Evolutionary conservation across 2,888 invertebrate genomes (phyloP), one percentile per base, ranked within the genome.

Genomic region (Asteroscopus sphinx): DNA sequence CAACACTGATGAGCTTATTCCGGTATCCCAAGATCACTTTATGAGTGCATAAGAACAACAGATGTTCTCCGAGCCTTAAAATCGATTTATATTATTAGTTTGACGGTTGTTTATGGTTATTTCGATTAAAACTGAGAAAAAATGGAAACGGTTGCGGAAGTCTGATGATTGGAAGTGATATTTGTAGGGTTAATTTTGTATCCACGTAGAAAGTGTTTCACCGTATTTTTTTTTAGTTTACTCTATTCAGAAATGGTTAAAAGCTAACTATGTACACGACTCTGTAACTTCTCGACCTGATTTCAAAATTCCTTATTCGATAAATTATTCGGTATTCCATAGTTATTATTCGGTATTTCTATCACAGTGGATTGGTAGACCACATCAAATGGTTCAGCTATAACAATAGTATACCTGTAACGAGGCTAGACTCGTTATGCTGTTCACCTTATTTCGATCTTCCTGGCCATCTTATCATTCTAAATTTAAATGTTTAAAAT

Each of bases 11-110:
- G 81, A 56, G 68, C 70, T 69, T 78, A 72, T 77, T 82, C 83
- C 81, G 82, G 80, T 73, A 61, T 73, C 71, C 76, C 71, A 68
- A 66, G 67, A 73, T 55, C 56, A 75, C 73, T 82, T 83, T 83
- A 83, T 81, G 81, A 80, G 60, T 66, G 71, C 73, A 77, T 77
- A 73, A 53, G 70, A 72, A 64, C 70, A 71, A 76, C 84, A 83
- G 79, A 77, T 83, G 84, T 69, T 68, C 52, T 59, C 52, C 58
- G 58, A 53, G 68, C 65, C 68, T 70, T 70, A 54, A 67, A 78
- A 83, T 82, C 81, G 81, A 83, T 82, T 80, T 81, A 76, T 74
- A 68, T 73, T 77, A 68, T 71, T 60, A 71, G 71, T 79, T 72
- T 63, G 61, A 62, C 64, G 51, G 54, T 49, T 68, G 47, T 68